Conservation (phyloP, 2,888 invertebrate species). For the Ypsolopha scabrella region DNA sequence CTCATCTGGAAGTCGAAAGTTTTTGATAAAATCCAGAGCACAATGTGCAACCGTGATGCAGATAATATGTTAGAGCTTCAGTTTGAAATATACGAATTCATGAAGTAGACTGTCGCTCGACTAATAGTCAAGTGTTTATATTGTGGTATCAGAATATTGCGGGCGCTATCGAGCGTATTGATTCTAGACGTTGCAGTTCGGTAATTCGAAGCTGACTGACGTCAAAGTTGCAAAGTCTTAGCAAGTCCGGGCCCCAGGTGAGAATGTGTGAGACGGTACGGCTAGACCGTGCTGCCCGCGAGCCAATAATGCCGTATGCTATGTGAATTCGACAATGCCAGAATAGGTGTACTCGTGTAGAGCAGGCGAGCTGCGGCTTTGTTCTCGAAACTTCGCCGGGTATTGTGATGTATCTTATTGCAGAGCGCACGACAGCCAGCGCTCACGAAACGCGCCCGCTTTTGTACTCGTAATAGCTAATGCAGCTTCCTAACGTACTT, state of each 20-base stretch:
- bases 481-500: slow-evolving; percentile 6
- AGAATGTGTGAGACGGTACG: slow-evolving; percentile 68
- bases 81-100: background rate
- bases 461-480: slow-evolving; percentile 14
- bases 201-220: slow-evolving; percentile 41
- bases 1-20: background rate
- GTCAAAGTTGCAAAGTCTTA: slow-evolving; percentile 66
- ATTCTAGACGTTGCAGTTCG: slow-evolving; percentile 37
- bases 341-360: slow-evolving; percentile 35
- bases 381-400: slow-evolving; percentile 51
- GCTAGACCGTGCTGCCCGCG: slow-evolving; percentile 53
- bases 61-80: background rate
- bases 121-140: background rate
- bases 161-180: slow-evolving; percentile 20
- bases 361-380: slow-evolving; percentile 54
- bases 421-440: slow-evolving; percentile 27
- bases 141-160: background rate
- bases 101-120: background rate
- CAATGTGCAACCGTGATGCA: no score
- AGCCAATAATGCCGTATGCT: slow-evolving; percentile 50
- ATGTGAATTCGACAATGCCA: slow-evolving; percentile 58
- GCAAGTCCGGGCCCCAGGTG: slow-evolving; percentile 62
- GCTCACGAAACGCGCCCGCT: slow-evolving; percentile 24
- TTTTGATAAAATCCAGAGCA: no score
- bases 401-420: slow-evolving; percentile 55